Evolutionary conservation across 1,140 invertebrate species (phyloP), one percentile per base, ranked within the genome.

Genomic region (Wasmannia auropunctata): DNA sequence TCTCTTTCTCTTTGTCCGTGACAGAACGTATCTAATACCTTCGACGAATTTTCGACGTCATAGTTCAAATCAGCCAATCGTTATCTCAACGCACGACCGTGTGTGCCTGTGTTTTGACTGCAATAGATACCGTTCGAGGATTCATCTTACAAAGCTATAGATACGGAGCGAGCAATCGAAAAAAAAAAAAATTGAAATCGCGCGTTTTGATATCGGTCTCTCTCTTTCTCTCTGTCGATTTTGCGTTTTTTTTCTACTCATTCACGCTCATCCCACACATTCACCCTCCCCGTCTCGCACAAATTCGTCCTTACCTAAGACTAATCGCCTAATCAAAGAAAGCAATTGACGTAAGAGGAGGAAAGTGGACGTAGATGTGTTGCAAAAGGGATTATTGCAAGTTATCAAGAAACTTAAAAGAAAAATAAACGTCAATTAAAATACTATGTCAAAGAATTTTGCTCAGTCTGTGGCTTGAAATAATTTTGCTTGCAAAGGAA

Each of bases 121-220:
- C 80, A 89, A 88, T 89, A 90, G 75, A 89, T 88, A 90, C 85
- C 37, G 85, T 90, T 86, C 80, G 88, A 90, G 92, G 87, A 86
- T 89, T 72, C 49, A 19, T 2, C 60, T 69, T 93, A 92, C 63
- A 67, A 76, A 90, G 89, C 87, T 92, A 92, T 51, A 46, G 88
- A 90, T 85, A 87, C 70, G 37, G 54, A 91, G 80, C 63, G 88
- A 87, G 72, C 70, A 91, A 93, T 87, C 56, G 91, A 91, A 77
- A 77, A 74, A 51, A 58, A 90, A 91, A 77, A 77, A 74, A 51
- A 58, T 81, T 19, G 19, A 60, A 58, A 81, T 81, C 89, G 87
- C 91, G 91, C 86, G 56, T 92, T 88, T 70, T 86, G 65, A 63
- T 88, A 62, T 43, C 31, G 22, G 11, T 86, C 51, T 86, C 62